Evolutionary conservation across 2,797 vertebrate genomes (phyloP).

Genomic region (Phyllotis vaccarum): DNA sequence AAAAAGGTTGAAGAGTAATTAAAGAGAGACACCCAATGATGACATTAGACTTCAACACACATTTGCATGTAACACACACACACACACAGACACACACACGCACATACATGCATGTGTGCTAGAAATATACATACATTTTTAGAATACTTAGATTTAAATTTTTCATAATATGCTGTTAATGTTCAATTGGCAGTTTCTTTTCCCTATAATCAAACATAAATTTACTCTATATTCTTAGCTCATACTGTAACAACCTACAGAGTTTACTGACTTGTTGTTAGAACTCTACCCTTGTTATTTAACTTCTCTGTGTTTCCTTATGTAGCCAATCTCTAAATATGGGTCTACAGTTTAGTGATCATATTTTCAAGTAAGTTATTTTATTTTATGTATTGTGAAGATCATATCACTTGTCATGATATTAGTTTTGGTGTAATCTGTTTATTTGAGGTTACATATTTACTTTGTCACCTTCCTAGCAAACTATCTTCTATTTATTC

Average conservation of each 20-base stretch:
- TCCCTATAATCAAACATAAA: not conserved
- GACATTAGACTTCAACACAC: not conserved
- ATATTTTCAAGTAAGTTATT: not conserved
- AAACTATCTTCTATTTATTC: not conserved
- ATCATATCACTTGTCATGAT: not conserved
- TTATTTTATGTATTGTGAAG: constrained; percentile 1
- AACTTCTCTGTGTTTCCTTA: not conserved
- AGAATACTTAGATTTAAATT: constrained; percentile 21
- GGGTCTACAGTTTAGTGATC: not conserved
- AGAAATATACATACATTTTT: not conserved
- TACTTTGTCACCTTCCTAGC: not conserved
- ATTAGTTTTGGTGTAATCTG: not conserved
- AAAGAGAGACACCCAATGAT: not conserved
- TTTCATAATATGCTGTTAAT: not conserved
- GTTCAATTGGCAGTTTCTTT: not conserved
- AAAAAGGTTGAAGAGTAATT: not conserved
- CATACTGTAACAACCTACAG: not conserved
- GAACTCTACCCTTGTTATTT: not conserved
- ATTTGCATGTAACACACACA: not conserved
- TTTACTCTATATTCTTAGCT: not conserved
- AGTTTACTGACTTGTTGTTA: not conserved
- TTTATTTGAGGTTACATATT: not conserved
- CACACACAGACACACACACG: no score
- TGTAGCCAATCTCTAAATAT: not conserved
- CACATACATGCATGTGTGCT: no score